Base-by-base conservation (phyloP, 1,140 invertebrate genomes). In the Chionoecetes opilio region DNA sequence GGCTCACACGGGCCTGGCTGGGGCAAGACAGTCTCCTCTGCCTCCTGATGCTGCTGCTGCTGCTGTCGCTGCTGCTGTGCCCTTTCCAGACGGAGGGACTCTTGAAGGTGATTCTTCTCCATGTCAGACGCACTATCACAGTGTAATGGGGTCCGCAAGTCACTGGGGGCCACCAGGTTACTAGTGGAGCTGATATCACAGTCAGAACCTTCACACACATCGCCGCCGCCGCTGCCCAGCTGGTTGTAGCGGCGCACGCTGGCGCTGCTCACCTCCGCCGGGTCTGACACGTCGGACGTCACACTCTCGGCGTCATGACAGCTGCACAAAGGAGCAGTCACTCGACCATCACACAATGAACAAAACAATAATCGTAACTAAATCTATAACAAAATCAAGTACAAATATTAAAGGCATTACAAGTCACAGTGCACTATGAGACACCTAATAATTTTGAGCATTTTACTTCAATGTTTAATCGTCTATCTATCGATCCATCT, bases 221-320 rank as follows among this genome's bases (percentile, higher is more conserved):
- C 82, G 31, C 82, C 63, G 37, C 94, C 93, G 87, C 89, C 75
- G 89, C 93, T 82, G 46, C 89, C 86, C n/a, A 93, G 46, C 53
- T 95, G 95, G 90, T 95, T 95, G 94, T 95, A 95, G n/a, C 94
- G 94, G 31, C 94, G 89, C 6, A 93, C 38, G 88, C 88, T 94
- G 32, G 75, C 38, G 32, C 92, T 95, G 21, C 87, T 89, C 11
- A 93, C 95, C 29, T 95, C 95, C 75, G 92, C 95, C 86, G 92
- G 93, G 87, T 95, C 95, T 34, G 95, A 95, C 32, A 95, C 86
- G 41, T 95, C 95, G 9, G 95, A 95, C 31, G 92, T 87, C 41
- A 95, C 95, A 86, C 95, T 95, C 89, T 95, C 95, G 38, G 95
- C 95, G 82, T 95, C 95, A 41, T 95, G 95, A 85, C 95, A 95